phyloP scores from a whole-genome alignment of 1,140 invertebrate species.

The Aphidius ervi region DNA sequence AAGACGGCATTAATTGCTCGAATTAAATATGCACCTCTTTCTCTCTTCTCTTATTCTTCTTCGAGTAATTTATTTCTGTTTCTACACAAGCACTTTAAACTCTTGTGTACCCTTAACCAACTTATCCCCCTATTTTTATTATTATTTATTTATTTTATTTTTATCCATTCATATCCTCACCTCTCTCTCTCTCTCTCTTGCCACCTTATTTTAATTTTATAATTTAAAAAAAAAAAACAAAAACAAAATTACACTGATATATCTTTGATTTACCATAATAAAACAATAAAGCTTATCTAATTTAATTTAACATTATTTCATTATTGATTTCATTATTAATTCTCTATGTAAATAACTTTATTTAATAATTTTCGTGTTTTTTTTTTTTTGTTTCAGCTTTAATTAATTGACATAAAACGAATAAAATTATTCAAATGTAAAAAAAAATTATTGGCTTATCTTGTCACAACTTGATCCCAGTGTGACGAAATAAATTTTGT shows the following conservation, averaged over 20 bases:
- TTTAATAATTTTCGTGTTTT: not conserved
- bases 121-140: too few species aligned
- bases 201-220: too few species aligned
- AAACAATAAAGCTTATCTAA: slow-evolving; percentile 5
- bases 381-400: too few species aligned
- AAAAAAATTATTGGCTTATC: not conserved
- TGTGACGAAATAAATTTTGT: not conserved
- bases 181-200: too few species aligned
- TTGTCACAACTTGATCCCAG: not conserved
- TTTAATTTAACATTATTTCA: not conserved
- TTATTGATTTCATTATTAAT: not conserved
- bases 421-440: slow-evolving; percentile 23
- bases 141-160: too few species aligned
- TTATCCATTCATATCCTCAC: too few species aligned
- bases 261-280: slow-evolving; percentile 8
- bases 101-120: slow-evolving; percentile 24
- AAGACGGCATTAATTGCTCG: slow-evolving; percentile 56
- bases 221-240: too few species aligned
- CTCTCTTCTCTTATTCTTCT: slow-evolving; percentile 32
- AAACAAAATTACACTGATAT: too few species aligned
- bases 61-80: slow-evolving; percentile 51
- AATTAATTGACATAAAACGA: slow-evolving; percentile 12
- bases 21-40: slow-evolving; percentile 56
- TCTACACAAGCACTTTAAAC: slow-evolving; percentile 46
- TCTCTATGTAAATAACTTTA: not conserved